A percentile compares a stretch with the other conserved stretches of the same genome.
phyloP scores from a whole-genome alignment of 2,797 vertebrate genomes.

The Siniperca undulata region DNA sequence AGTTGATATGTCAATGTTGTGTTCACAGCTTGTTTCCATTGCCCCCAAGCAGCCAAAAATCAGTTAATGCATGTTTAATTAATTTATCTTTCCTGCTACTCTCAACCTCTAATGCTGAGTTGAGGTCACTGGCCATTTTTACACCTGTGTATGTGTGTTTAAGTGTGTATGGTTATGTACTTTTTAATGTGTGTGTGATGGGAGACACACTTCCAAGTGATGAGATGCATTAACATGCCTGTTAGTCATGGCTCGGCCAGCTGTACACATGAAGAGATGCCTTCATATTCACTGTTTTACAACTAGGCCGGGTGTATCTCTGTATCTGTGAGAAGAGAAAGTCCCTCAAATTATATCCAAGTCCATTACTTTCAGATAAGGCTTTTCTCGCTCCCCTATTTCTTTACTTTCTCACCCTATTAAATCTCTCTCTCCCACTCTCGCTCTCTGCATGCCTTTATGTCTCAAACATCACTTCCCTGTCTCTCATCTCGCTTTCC shows the following conservation, averaged over 20 bases:
- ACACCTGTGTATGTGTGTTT: not conserved
- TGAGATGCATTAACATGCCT: constrained; percentile 24
- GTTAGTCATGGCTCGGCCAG: constrained; percentile 33
- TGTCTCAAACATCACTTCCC: constrained; percentile 40
- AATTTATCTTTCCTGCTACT: not conserved
- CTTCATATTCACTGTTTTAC: not conserved
- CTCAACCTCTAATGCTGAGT: not conserved
- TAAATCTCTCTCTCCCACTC: constrained; percentile 27
- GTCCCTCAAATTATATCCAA: constrained; percentile 16
- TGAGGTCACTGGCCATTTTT: not conserved
- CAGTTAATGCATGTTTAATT: not conserved
- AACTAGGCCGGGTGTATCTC: not conserved
- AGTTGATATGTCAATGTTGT: not conserved
- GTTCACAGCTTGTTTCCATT: not conserved
- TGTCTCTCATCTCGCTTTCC: constrained; percentile 48
- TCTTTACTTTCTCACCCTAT: constrained; percentile 12
- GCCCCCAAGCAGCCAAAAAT: not conserved
- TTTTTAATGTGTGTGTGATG: constrained; percentile 10
- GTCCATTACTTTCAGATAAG: constrained; percentile 15
- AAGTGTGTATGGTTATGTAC: not conserved
- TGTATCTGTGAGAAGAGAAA: constrained; percentile 6
- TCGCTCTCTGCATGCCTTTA: constrained; percentile 8
- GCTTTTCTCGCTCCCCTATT: constrained; percentile 1
- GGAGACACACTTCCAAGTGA: constrained; percentile 23
- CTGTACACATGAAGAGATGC: not conserved